Base-by-base conservation (phyloP, 2,888 invertebrate genomes). In the Xestia ashworthii region DNA sequence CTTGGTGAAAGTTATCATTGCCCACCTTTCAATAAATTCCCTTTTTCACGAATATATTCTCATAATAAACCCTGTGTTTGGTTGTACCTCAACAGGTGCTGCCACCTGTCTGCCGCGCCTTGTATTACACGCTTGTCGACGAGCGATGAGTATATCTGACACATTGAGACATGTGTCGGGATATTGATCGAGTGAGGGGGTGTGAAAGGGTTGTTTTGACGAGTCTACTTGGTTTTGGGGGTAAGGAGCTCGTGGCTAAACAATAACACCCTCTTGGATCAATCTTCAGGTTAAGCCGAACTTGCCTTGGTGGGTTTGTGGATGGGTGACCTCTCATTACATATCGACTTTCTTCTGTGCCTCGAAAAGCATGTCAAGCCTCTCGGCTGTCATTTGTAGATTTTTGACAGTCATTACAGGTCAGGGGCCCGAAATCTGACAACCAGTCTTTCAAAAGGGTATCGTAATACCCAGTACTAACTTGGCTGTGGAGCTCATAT, bases 51-150 rank as follows among this genome's bases (percentile, higher is more conserved):
- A 64, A 78, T 69, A 74, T 62, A 41, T 62, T 74, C 32, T 41
- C 41, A 64, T 72, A 84, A 71, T 73, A 85, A 74, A 73, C 68
- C 38, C 65, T 53, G 12, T 60, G 50, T 75, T 75, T 72, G 16
- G 38, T 25, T 32, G 11, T 0, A 55, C n/a, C 82, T 83, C 72
- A 75, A 83, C 86, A 83, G 72, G 83, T 78, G 50, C 60, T 53
- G 46, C 58, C 83, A 78, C 86, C 83, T 83, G 83, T 55, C 71
- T 41, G 32, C 62, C 14, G 11, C 46, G n/a, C 32, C 71, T n/a
- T 60, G 86, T 75, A 74, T 65, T 69, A 82, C 83, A 71, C 64
- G 85, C 76, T 46, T 70, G 74, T 86, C 83, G 65, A 55, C 69
- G 53, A 66, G 11, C 38, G 72, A 83, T 74, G 71, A 77, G 78